Percentiles rank a stretch among this genome's conserved stretches.
These are phyloP conservation scores for Todiramphus chloris DNA, from an alignment of 2,113 vertebrate genomes.

Conservation along the genomic window DNA sequence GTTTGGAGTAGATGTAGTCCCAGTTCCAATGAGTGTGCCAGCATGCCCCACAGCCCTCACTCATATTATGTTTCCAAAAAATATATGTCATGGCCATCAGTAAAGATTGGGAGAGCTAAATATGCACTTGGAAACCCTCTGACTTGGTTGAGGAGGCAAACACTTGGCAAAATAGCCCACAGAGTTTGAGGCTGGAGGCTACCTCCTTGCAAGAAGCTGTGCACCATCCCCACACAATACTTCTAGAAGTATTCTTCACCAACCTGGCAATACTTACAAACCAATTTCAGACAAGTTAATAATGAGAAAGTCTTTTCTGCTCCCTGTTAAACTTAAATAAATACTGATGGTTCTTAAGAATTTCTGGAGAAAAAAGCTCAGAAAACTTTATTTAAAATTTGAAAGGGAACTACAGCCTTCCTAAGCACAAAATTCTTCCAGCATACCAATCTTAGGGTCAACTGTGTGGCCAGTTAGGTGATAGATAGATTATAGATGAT, in stretches of 20 bases:
- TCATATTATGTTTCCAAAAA: neutral
- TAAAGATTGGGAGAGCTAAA: neutral
- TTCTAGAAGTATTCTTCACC: neutral
- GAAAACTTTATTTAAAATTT: neutral
- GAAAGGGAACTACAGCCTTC: neutral
- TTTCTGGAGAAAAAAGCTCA: neutral
- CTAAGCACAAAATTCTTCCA: neutral
- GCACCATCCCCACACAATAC: neutral
- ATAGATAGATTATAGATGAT: neutral
- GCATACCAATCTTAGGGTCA: neutral
- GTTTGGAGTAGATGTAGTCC: neutral
- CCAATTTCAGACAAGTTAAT: neutral
- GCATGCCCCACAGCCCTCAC: neutral
- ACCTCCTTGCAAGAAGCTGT: neutral
- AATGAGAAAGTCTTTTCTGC: neutral
- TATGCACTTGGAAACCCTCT: neutral
- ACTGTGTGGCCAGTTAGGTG: neutral
- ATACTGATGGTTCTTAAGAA: neutral
- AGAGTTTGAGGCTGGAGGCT: neutral
- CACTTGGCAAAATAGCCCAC: neutral
- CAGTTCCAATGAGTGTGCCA: neutral
- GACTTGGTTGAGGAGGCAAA: neutral
- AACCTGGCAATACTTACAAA: neutral
- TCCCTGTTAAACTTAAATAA: neutral
- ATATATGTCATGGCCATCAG: fast-evolving